A percentile compares a stretch with the other conserved stretches of the same genome.
These are phyloP conservation scores for Heliothis subflexa DNA, from an alignment of 1,140 invertebrate species.

Conservation along the genomic window DNA sequence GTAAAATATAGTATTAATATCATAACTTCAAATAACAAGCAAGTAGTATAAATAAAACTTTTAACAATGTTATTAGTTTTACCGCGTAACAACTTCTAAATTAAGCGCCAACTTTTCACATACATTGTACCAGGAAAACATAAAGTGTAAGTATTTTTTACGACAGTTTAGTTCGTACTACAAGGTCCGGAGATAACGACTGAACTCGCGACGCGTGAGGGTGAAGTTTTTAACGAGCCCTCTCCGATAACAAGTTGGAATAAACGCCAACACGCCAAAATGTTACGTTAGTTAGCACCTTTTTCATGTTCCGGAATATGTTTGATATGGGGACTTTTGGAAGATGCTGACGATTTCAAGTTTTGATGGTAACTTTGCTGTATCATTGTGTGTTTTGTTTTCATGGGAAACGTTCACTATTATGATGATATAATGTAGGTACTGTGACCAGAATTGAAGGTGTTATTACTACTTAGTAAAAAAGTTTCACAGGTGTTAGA, in stretches of 20 bases:
- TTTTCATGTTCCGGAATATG: conserved; percentile 4
- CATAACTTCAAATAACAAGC: no score
- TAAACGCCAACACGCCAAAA: conserved; percentile 22
- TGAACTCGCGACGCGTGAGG: background rate
- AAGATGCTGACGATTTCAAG: no score
- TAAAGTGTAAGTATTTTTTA: conserved; percentile 13
- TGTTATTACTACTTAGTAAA: no score
- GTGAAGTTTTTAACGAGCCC: conserved; percentile 37
- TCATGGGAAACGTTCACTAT: background rate
- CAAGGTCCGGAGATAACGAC: conserved; percentile 23
- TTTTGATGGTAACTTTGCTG: background rate
- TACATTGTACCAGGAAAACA: conserved; percentile 5
- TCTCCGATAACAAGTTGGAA: conserved; percentile 35
- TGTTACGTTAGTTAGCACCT: conserved; percentile 26
- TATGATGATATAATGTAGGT: no score
- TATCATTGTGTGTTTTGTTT: background rate
- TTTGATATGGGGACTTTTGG: background rate
- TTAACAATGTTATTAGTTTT: background rate
- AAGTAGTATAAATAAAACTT: no score
- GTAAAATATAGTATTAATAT: no score
- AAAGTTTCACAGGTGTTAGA: no score
- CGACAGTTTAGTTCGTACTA: conserved; percentile 9
- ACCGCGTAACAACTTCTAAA: background rate
- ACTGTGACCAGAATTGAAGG: no score
- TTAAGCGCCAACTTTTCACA: background rate